These are phyloP conservation scores for Entomobrya proxima DNA, from an alignment of 2,888 invertebrate species.

Conservation along the genomic window DNA sequence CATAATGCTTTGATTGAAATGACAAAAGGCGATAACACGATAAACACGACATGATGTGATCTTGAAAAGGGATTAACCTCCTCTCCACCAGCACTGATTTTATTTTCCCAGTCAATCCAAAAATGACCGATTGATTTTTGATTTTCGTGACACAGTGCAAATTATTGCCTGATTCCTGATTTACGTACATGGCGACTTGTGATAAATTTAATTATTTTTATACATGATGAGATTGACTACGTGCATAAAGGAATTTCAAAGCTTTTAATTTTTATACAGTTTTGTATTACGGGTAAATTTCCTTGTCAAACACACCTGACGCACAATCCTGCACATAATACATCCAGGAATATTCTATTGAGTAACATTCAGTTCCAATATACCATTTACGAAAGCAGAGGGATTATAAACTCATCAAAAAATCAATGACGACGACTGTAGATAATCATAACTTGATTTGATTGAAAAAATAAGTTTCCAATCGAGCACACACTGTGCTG, in stretches of 20 bases:
- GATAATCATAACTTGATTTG: conserved; percentile 14
- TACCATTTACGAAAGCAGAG: neutral
- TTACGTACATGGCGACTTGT: neutral
- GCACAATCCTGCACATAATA: neutral
- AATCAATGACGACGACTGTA: conserved; percentile 5
- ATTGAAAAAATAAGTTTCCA: no score
- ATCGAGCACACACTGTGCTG: neutral
- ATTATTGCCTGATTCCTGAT: neutral
- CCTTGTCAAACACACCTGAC: neutral
- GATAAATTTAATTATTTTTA: neutral
- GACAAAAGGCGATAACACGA: conserved; percentile 19
- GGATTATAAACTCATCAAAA: conserved; percentile 15
- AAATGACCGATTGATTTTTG: conserved; percentile 13
- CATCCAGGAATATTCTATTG: no score
- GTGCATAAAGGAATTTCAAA: neutral
- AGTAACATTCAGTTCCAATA: neutral
- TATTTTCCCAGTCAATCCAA: conserved; percentile 11
- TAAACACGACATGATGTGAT: conserved; percentile 16
- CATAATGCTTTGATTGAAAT: conserved; percentile 21
- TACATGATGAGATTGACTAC: neutral
- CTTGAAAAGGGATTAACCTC: conserved; percentile 43
- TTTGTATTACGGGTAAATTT: no score
- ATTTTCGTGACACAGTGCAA: neutral
- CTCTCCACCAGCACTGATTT: conserved; percentile 45
- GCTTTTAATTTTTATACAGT: no score